Evolutionary conservation across 2,797 vertebrate species (phyloP).

Genomic region (Oceanodroma leucorhoa): DNA sequence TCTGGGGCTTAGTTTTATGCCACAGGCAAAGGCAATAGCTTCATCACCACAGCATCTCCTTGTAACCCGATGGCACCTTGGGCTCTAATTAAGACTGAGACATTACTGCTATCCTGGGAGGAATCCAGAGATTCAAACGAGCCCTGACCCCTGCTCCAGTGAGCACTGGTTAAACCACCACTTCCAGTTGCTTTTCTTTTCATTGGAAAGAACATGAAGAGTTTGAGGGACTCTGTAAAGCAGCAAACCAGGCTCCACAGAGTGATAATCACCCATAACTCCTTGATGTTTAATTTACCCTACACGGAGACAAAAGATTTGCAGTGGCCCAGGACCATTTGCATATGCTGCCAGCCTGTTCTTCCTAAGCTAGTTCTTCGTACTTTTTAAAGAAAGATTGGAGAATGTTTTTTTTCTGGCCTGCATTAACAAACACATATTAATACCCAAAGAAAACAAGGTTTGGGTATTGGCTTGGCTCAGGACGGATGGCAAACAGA

Average conservation of each 20-base stretch:
- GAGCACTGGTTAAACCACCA: background rate
- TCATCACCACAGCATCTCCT: background rate
- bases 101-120: background rate
- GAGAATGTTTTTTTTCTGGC: background rate
- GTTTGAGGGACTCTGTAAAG: background rate
- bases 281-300: background rate
- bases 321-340: rapidly evolving
- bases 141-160: background rate
- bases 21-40: background rate
- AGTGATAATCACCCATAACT: background rate
- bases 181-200: background rate
- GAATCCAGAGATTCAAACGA: background rate
- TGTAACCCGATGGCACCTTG: background rate
- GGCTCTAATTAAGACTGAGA: background rate
- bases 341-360: background rate
- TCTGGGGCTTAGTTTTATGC: background rate
- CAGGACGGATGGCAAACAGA: background rate
- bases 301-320: rapidly evolving
- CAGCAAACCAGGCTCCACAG: background rate
- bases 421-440: background rate
- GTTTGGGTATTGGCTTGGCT: background rate
- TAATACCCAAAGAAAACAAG: background rate
- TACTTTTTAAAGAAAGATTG: background rate
- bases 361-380: background rate
- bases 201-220: background rate